Evolutionary conservation across 2,113 vertebrate genomes (phyloP), one percentile per base, ranked within the genome.

Genomic region (Petaurus breviceps): DNA sequence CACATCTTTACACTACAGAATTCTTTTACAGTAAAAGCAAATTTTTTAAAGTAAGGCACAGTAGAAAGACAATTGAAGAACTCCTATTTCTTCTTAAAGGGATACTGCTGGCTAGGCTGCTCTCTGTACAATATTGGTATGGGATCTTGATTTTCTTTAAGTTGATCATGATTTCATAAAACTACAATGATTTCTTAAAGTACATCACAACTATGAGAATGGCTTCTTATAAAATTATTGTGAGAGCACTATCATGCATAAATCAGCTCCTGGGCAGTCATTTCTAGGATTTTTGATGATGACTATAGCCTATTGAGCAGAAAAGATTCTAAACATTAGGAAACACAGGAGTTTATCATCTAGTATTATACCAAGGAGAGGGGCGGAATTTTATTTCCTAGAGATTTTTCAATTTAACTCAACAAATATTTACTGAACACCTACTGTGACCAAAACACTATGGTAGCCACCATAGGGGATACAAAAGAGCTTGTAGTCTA

Each of bases 21-120:
- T 77, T 84, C 37, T 90, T 47, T 92, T 57, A 46, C 28, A 50
- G 53, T 61, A 11, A 23, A 61, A 95, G 25, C 28, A 46, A 96
- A 96, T 91, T 94, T 94, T 26, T 89, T 43, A 53, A 57, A 94
- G 57, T 0, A 2, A 94, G 94, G 89, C 14, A 31, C 50, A 54
- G 6, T 31, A 25, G n/a, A 89, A 92, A 68, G 50, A 90, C 68
- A 92, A 53, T 49, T 5, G 25, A 94, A 53, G 31, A 51, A 90
- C 0, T 0, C 53, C n/a, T 92, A 0, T 94, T 54, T 93, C 49
- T 77, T 91, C 46, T 89, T 90, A 51, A 92, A 37, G 53, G n/a
- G 22, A 8, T 37, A 54, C 47, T 4, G 0, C 55, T 55, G 55
- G 31, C 31, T 61, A 37, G 43, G 25, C 24, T 14, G 11, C 61